phyloP scores from a whole-genome alignment of 2,888 invertebrate species.

The Cataglyphis rosenhaueri region DNA sequence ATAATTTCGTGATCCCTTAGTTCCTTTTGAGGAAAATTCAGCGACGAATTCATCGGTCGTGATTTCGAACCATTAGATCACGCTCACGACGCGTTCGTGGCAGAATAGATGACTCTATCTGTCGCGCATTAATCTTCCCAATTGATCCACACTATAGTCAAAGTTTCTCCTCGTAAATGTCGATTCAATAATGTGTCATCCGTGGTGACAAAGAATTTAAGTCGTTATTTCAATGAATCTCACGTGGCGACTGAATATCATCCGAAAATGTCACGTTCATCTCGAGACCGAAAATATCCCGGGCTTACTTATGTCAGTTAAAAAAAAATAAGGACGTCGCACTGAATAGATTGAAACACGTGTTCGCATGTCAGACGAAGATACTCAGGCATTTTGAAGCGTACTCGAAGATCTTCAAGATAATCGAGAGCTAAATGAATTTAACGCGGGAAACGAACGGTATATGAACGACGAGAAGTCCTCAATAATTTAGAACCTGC shows the following conservation, averaged over 20 bases:
- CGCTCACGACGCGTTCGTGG: constrained; percentile 72
- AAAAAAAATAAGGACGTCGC: constrained; percentile 39
- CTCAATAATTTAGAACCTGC: constrained; percentile 36
- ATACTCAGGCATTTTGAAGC: neutral
- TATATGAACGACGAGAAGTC: neutral
- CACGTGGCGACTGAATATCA: constrained; percentile 26
- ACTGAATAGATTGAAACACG: constrained; percentile 60
- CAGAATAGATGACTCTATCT: constrained; percentile 79
- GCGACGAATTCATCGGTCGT: constrained; percentile 59
- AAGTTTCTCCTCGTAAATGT: constrained; percentile 62
- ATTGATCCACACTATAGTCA: constrained; percentile 72
- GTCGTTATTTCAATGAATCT: constrained; percentile 37
- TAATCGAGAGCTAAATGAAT: constrained; percentile 25
- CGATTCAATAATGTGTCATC: constrained; percentile 64
- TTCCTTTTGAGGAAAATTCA: neutral
- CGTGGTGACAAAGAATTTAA: constrained; percentile 57
- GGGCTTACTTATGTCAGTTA: constrained; percentile 43
- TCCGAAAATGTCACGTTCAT: constrained; percentile 25
- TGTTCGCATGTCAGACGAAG: constrained; percentile 36
- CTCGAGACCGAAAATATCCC: constrained; percentile 62
- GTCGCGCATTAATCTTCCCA: constrained; percentile 81
- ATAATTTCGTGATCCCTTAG: constrained; percentile 32
- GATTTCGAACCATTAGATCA: constrained; percentile 81
- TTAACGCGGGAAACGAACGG: constrained; percentile 27
- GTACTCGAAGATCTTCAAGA: constrained; percentile 2